Evolutionary conservation across 2,797 vertebrate species (phyloP).

Genomic region (Ficedula albicollis): DNA sequence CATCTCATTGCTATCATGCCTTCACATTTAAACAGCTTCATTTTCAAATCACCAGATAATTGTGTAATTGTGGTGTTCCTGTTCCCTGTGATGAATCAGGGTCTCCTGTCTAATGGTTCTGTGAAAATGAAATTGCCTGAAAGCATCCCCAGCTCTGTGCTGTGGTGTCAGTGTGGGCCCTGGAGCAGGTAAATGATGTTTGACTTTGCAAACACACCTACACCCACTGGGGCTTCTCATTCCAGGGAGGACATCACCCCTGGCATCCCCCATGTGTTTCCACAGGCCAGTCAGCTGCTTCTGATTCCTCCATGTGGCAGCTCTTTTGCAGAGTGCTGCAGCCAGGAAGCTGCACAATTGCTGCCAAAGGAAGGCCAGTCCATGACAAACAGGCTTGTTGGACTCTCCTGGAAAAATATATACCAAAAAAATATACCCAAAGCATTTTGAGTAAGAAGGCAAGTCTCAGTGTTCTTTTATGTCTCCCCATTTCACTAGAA

Average conservation of each 20-base stretch:
- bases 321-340: background rate
- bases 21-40: background rate
- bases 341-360: background rate
- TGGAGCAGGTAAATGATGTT: background rate
- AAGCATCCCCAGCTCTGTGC: background rate
- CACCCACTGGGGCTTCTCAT: background rate
- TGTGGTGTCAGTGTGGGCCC: background rate
- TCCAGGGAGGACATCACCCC: background rate
- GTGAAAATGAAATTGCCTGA: background rate
- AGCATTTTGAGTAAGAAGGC: background rate
- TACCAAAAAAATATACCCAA: background rate
- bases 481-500: background rate
- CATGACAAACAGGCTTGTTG: background rate
- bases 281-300: background rate
- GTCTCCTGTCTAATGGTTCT: background rate
- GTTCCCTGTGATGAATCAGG: background rate
- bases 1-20: background rate
- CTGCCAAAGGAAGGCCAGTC: background rate
- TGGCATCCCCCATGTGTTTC: rapidly evolving
- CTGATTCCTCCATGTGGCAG: background rate
- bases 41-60: conserved; percentile 6
- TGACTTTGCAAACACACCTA: background rate
- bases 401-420: background rate
- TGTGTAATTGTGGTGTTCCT: background rate
- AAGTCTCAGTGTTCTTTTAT: background rate